Conservation (phyloP, 2,888 invertebrate genomes). For the Lasioglossum calceatum region DNA sequence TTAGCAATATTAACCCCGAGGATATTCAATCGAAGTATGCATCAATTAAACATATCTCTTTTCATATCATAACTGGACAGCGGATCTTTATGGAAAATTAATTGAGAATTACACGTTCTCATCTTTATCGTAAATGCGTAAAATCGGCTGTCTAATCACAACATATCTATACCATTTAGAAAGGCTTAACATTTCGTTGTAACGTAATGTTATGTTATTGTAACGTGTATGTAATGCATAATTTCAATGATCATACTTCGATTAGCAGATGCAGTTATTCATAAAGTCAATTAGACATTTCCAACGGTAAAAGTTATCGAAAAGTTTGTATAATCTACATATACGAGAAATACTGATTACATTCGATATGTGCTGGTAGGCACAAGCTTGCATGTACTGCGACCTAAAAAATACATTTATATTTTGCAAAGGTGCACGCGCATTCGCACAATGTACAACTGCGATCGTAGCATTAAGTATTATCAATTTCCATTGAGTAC, state of each 20-base stretch:
- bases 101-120: no score
- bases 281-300: constrained; percentile 50
- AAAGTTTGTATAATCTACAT: constrained; percentile 28
- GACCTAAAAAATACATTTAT: constrained; percentile 27
- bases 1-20: background rate
- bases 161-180: background rate
- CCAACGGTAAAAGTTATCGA: constrained; percentile 13
- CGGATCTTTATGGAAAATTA: no score
- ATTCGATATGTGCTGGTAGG: constrained; percentile 34
- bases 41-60: background rate
- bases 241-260: constrained; percentile 21
- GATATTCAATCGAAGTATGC: constrained; percentile 3
- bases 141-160: no score
- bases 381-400: constrained; percentile 34
- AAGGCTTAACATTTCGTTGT: background rate
- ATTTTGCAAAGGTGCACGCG: constrained; percentile 52
- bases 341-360: constrained; percentile 2
- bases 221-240: background rate
- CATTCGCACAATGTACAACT: constrained; percentile 26
- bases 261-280: constrained; percentile 12
- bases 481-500: constrained; percentile 12
- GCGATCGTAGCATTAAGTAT: constrained; percentile 21
- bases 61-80: background rate
- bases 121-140: no score
- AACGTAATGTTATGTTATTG: background rate